Percentiles rank a stretch among this genome's conserved stretches.
Evolutionary conservation across 2,113 vertebrate genomes (phyloP).

Genomic region (Salvelinus fontinalis): DNA sequence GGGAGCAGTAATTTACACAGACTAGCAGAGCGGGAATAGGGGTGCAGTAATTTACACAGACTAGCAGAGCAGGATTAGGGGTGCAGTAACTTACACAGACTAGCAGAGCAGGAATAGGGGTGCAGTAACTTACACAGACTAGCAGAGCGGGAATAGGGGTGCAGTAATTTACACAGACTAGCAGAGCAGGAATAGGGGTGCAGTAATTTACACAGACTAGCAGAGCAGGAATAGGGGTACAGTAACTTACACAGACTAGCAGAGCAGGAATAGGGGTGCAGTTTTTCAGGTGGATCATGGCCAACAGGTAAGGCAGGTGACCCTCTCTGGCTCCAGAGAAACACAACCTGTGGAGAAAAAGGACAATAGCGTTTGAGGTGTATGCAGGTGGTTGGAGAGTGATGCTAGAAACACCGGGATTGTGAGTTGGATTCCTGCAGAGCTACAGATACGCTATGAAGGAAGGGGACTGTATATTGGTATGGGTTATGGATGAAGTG

Average conservation of each 20-base stretch:
- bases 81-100: constrained; percentile 89
- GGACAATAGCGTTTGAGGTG: constrained; percentile 64
- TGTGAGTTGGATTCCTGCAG: too few species aligned
- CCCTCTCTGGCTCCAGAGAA: constrained; percentile 96
- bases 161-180: constrained; percentile 85
- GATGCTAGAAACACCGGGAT: too few species aligned
- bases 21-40: background rate
- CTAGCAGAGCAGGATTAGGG: constrained; percentile 76
- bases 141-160: too few species aligned
- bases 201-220: constrained; percentile 80
- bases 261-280: constrained; percentile 96
- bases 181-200: too few species aligned
- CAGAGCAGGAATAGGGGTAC: too few species aligned
- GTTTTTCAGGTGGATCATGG: constrained; percentile 93
- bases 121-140: background rate
- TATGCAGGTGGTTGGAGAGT: too few species aligned
- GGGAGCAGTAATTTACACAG: background rate
- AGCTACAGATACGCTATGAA: too few species aligned
- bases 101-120: too few species aligned
- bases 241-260: constrained; percentile 88
- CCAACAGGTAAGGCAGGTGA: constrained; percentile 90
- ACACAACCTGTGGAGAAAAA: constrained; percentile 79
- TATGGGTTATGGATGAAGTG: too few species aligned
- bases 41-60: too few species aligned
- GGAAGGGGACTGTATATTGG: too few species aligned